phyloP scores from a whole-genome alignment of 2,113 vertebrate species.

The Burhinus oedicnemus region DNA sequence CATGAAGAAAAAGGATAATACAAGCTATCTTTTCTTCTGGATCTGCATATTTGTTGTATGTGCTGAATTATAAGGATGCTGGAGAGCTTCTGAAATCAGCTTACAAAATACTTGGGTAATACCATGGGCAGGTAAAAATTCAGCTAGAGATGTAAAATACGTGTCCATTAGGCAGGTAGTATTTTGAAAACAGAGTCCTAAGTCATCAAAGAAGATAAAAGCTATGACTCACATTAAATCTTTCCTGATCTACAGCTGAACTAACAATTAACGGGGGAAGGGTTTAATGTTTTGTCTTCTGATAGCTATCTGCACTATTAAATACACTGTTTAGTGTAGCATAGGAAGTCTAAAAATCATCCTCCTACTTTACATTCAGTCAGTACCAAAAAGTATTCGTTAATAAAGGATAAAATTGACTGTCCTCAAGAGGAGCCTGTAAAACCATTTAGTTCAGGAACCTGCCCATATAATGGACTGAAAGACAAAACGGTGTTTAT shows the following conservation, averaged over 20 bases:
- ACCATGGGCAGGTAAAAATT: not conserved
- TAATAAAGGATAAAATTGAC: not conserved
- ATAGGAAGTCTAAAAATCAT: not conserved
- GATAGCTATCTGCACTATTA: constrained; percentile 21
- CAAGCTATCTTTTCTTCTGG: not conserved
- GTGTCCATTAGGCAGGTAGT: not conserved
- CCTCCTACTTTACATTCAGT: not conserved
- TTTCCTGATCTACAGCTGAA: constrained; percentile 30
- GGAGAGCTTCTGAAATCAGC: not conserved
- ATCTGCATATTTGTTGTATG: not conserved
- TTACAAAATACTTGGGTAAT: not conserved
- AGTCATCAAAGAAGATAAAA: constrained; percentile 64
- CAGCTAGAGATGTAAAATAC: not conserved
- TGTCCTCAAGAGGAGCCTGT: not conserved
- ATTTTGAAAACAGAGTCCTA: constrained; percentile 50
- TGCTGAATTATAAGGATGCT: not conserved
- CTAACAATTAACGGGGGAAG: constrained; percentile 38
- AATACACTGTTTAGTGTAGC: not conserved
- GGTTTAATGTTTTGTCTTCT: not conserved
- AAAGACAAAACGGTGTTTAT: not conserved
- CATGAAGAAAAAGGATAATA: not conserved
- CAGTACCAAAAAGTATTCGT: not conserved
- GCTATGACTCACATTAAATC: constrained; percentile 30
- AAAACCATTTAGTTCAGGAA: not conserved
- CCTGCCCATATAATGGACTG: not conserved